Evolutionary conservation across 2,113 vertebrate genomes (phyloP), one percentile per base, ranked within the genome.

Genomic region (Gymnogyps californianus): DNA sequence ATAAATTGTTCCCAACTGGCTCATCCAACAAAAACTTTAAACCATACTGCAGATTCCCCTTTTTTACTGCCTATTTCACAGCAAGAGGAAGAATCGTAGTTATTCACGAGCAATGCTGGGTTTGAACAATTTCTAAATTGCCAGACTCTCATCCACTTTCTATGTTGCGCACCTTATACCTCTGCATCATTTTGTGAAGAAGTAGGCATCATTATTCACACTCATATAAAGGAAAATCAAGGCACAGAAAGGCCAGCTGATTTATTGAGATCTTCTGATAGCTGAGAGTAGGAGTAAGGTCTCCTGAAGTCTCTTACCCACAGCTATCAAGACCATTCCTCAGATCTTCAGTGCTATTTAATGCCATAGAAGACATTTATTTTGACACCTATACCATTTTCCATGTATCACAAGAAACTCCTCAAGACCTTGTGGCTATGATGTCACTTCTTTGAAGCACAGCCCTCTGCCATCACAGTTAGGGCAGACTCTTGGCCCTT

Each of bases 71-170:
- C 13, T 31, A 0, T 62, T 81, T 69, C 59, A 32, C 47, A 70
- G 18, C 0, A 0, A 46, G n/a, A 57, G 25, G 6, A 65, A 34
- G 6, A 47, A 32, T 7, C 5, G 44, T 29, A 79, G 51, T 36
- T 40, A 40, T 40, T 58, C 34, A 19, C 1, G 2, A 81, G 19
- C 13, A 61, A 3, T 11, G 46, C 34, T 57, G 12, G 42, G 4
- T 69, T 57, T 74, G 62, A 77, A 61, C 7, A 38, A 24, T 24
- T 80, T 36, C n/a, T 26, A 1, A n/a, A 4, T 5, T 34, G 62
- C 6, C 87, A 76, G 49, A 25, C 15, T 57, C 51, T 7, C 0
- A 2, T 4, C n/a, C 72, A 38, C 66, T 25, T 6, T 16, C 54
- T 71, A 1, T 46, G 9, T 0, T 26, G 47, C 8, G 1, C n/a